These are phyloP conservation scores for Contarinia nasturtii DNA, from an alignment of 1,140 invertebrate genomes.

Conservation along the genomic window DNA sequence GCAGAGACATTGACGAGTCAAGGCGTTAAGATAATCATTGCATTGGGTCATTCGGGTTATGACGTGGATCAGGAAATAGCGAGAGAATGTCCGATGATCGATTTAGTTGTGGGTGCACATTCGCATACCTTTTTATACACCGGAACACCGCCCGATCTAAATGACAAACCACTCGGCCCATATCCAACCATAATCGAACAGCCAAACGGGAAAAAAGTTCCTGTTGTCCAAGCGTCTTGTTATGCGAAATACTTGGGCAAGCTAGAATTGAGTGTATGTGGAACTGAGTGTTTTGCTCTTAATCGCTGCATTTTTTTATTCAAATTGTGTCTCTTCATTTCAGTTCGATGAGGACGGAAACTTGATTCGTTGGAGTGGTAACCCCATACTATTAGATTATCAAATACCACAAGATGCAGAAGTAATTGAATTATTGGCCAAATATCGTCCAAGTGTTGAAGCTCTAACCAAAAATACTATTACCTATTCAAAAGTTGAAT, in stretches of 20 bases:
- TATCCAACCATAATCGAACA: constrained; percentile 58
- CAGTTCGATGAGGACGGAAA: constrained; percentile 43
- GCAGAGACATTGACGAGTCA: constrained; percentile 36
- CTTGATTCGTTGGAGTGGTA: constrained; percentile 45
- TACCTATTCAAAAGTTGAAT: constrained; percentile 35
- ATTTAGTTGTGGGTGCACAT: constrained; percentile 62
- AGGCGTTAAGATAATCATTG: constrained; percentile 72
- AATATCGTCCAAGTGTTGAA: constrained; percentile 26
- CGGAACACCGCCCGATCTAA: constrained; percentile 33
- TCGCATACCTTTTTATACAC: constrained; percentile 69
- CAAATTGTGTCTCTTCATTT: too few species aligned
- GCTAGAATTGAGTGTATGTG: constrained; percentile 30
- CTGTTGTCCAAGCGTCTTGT: constrained; percentile 65
- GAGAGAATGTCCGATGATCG: constrained; percentile 55
- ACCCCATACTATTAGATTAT: constrained; percentile 58
- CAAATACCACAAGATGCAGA: constrained; percentile 41
- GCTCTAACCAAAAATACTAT: constrained; percentile 23
- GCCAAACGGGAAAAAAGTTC: constrained; percentile 40
- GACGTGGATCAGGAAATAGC: constrained; percentile 60
- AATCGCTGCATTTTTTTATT: too few species aligned
- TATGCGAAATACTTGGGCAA: constrained; percentile 78
- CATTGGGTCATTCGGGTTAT: constrained; percentile 75
- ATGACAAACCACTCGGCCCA: constrained; percentile 38
- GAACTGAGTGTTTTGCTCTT: too few species aligned
- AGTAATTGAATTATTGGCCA: constrained; percentile 37